Evolutionary conservation across 2,888 invertebrate species (phyloP).

Genomic region (Phania funesta): DNA sequence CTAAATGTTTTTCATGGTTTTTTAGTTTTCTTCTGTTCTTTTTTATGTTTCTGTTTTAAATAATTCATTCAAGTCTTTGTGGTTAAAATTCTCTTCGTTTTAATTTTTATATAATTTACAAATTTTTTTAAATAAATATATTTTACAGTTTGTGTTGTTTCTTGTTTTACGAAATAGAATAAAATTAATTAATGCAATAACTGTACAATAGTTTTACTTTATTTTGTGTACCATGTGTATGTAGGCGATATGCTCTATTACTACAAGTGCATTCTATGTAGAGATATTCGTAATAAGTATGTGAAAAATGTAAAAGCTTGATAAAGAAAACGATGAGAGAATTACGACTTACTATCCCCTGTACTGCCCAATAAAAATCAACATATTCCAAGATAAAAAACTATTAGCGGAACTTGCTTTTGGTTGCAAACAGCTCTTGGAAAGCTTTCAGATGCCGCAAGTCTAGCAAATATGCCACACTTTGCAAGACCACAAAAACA

Average conservation of each 20-base stretch:
- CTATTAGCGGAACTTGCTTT: too few relatives aligned
- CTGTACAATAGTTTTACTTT: slow-evolving; percentile 42
- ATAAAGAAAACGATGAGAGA: too few relatives aligned
- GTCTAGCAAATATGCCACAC: too few relatives aligned
- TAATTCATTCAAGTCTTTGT: slow-evolving; percentile 49
- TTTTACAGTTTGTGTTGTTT: slow-evolving; percentile 43
- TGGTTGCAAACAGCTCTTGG: too few relatives aligned
- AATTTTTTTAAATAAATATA: slow-evolving; percentile 37
- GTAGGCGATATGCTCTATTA: slow-evolving; percentile 9
- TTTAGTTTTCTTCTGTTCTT: not conserved
- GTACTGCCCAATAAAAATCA: too few relatives aligned
- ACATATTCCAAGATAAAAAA: too few relatives aligned
- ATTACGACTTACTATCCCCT: too few relatives aligned
- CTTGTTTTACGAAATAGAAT: slow-evolving; percentile 39
- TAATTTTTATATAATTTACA: slow-evolving; percentile 36
- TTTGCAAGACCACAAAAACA: too few relatives aligned
- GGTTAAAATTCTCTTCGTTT: slow-evolving; percentile 16
- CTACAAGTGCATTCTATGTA: not conserved
- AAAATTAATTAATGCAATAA: slow-evolving; percentile 33
- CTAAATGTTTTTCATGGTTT: not conserved
- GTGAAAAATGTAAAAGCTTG: too few relatives aligned
- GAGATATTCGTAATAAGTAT: too few relatives aligned
- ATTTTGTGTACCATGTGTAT: not conserved
- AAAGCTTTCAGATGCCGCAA: too few relatives aligned
- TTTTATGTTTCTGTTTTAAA: slow-evolving; percentile 23